These are phyloP conservation scores for Neoarius graeffei DNA, from an alignment of 2,113 vertebrate genomes.

Conservation along the genomic window DNA sequence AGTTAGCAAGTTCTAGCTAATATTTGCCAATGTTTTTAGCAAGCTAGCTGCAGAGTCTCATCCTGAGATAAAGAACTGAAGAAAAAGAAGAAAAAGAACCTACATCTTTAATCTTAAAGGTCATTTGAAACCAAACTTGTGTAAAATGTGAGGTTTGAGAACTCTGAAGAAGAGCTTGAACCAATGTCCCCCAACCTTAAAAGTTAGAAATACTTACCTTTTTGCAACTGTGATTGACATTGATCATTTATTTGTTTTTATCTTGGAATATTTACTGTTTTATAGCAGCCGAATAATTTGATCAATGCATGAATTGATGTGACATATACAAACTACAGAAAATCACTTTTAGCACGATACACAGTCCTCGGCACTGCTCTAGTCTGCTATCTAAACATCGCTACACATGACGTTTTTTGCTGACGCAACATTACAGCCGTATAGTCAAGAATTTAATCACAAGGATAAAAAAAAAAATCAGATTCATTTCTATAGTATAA, in stretches of 20 bases:
- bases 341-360: not conserved
- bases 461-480: not conserved
- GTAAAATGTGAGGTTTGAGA: too few species aligned
- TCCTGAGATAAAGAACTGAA: too few species aligned
- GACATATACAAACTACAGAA: not conserved
- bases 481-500: not conserved
- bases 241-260: not conserved
- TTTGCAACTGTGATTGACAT: not conserved
- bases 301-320: not conserved
- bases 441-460: not conserved
- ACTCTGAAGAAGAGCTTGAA: too few species aligned
- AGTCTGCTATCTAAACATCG: not conserved
- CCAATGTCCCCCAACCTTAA: not conserved
- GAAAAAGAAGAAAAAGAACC: too few species aligned
- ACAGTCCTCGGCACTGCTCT: not conserved
- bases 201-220: not conserved
- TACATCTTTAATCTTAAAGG: too few species aligned
- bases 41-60: too few species aligned
- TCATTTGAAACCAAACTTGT: not conserved
- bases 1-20: too few species aligned
- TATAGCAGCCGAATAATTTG: not conserved
- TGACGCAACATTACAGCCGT: not conserved
- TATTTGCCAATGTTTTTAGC: too few species aligned
- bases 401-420: not conserved
- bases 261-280: not conserved